phyloP scores from a whole-genome alignment of 2,888 invertebrate genomes.

The Yponomeuta evonymella region DNA sequence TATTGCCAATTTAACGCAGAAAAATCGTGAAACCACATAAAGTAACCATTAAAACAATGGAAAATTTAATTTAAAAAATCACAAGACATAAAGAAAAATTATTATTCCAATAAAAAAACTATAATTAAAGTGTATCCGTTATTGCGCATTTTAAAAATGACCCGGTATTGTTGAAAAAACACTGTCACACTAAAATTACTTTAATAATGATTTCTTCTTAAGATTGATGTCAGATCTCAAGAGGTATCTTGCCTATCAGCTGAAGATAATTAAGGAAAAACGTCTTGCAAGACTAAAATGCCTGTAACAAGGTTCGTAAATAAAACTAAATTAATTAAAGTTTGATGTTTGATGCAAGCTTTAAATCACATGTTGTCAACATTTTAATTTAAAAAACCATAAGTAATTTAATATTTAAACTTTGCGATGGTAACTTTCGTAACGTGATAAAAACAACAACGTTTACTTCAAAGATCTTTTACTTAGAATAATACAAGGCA shows the following conservation, averaged over 20 bases:
- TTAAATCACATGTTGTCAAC: conserved; percentile 1
- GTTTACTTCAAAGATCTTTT: not conserved
- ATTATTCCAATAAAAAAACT: no score
- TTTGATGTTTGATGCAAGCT: not conserved
- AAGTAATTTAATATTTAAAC: conserved; percentile 4
- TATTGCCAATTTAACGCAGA: no score
- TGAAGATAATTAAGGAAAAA: not conserved
- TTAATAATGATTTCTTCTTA: not conserved
- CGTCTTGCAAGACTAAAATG: not conserved
- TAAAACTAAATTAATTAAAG: not conserved
- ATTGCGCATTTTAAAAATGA: no score
- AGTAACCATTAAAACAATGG: no score
- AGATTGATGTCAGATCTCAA: not conserved
- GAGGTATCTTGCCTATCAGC: not conserved
- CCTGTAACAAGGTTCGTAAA: not conserved
- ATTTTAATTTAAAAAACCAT: not conserved
- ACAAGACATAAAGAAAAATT: no score
- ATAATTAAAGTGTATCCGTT: no score
- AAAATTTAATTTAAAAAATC: no score
- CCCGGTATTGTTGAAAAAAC: not conserved
- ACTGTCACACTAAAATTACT: not conserved
- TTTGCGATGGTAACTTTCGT: conserved; percentile 17
- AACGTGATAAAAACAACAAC: not conserved
- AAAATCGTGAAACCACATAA: no score
- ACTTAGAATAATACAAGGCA: not conserved